A percentile compares a stretch with the other conserved stretches of the same genome.
Conservation (phyloP, 2,113 vertebrate species). For the Electrona antarctica region DNA sequence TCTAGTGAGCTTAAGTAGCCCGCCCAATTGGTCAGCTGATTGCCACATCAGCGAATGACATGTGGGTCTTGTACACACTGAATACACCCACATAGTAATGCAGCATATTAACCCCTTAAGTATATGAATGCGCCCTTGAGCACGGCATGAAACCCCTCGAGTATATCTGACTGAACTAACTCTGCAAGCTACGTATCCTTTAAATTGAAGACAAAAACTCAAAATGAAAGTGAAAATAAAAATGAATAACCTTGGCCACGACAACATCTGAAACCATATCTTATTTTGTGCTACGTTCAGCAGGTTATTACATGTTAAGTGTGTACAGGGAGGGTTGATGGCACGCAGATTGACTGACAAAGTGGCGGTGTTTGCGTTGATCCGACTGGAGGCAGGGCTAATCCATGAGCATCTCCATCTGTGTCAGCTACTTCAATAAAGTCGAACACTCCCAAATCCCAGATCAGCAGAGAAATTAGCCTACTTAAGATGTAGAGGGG, state of each 20-base stretch:
- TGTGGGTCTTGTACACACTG: too few relatives aligned
- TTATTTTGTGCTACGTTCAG: not conserved
- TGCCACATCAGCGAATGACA: too few relatives aligned
- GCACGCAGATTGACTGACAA: conserved; percentile 33
- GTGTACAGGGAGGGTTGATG: not conserved
- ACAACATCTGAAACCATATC: too few relatives aligned
- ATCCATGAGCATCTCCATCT: conserved; percentile 65
- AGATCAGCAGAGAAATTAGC: conserved; percentile 80
- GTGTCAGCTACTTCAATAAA: conserved; percentile 70
- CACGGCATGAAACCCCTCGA: too few relatives aligned
- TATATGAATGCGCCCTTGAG: too few relatives aligned
- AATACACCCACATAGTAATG: too few relatives aligned
- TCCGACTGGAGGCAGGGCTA: conserved; percentile 44
- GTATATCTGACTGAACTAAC: too few relatives aligned
- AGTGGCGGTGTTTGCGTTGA: conserved; percentile 42
- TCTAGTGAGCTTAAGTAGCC: too few relatives aligned
- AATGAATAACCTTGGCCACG: too few relatives aligned
- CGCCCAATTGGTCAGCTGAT: too few relatives aligned
- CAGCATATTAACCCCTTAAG: too few relatives aligned
- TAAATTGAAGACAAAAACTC: not conserved
- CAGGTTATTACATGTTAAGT: not conserved
- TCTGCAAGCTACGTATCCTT: too few relatives aligned
- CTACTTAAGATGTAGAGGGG: conserved; percentile 65
- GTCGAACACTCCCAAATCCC: conserved; percentile 68
- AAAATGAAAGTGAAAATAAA: not conserved